Evolutionary conservation across 2,797 vertebrate genomes (phyloP).

Genomic region (Mus spretus): DNA sequence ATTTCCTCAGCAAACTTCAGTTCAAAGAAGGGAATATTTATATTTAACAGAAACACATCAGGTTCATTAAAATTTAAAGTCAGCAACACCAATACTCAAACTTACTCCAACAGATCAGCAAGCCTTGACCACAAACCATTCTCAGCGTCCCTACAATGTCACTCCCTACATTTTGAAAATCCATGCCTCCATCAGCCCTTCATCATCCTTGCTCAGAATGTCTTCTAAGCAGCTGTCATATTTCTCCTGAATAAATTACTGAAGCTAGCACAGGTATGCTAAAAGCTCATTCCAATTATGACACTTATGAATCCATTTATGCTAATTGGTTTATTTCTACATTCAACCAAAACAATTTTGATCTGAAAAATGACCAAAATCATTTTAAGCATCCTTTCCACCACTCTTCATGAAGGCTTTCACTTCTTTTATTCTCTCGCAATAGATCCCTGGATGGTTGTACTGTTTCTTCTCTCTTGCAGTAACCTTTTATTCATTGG

Average conservation of each 20-base stretch:
- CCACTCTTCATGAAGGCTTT: background rate
- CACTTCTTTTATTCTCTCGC: background rate
- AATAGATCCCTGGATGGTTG: background rate
- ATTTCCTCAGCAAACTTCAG: background rate
- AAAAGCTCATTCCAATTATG: background rate
- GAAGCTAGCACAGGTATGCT: background rate
- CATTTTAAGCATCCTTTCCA: background rate
- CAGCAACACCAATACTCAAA: background rate
- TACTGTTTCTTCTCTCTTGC: background rate
- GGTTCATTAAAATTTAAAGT: background rate
- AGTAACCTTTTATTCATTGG: background rate
- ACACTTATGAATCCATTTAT: background rate
- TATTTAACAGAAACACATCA: background rate
- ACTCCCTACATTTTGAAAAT: background rate
- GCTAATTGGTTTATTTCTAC: background rate
- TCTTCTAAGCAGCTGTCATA: background rate
- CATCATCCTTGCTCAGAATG: background rate
- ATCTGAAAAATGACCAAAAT: background rate
- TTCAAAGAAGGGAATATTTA: background rate
- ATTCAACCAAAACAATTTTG: background rate
- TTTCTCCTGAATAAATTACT: background rate
- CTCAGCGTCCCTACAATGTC: background rate
- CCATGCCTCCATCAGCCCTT: background rate
- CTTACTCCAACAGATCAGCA: background rate
- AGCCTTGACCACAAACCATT: too few species aligned